phyloP scores from a whole-genome alignment of 1,140 invertebrate genomes.

The Drosophila malerkotliana region DNA sequence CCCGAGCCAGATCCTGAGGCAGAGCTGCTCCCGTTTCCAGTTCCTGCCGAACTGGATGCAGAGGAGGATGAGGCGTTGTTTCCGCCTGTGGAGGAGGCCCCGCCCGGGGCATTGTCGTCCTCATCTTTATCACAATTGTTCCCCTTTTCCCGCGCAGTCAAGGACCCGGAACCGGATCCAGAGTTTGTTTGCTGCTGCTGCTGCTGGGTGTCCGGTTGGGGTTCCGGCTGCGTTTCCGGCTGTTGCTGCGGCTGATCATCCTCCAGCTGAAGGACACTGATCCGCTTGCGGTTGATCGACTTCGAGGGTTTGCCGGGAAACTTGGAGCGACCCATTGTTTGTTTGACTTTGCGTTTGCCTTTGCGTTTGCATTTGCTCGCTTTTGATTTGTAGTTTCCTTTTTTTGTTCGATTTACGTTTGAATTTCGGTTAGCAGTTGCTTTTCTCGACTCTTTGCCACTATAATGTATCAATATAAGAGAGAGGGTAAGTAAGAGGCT shows the following conservation, averaged over 20 bases:
- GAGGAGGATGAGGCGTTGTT: conserved; percentile 15
- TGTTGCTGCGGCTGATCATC: conserved; percentile 70
- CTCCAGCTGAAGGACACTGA: conserved; percentile 89
- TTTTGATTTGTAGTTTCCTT: conserved; percentile 22
- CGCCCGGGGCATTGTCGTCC: conserved; percentile 71
- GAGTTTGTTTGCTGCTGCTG: conserved; percentile 40
- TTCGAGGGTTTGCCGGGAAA: conserved; percentile 93
- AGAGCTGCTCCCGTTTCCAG: conserved; percentile 25
- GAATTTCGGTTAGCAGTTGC: conserved; percentile 21
- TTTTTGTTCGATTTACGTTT: conserved; percentile 24
- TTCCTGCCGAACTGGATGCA: conserved; percentile 7
- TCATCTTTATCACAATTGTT: conserved; percentile 81
- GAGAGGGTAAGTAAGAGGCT: conserved; percentile 51
- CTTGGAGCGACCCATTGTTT: conserved; percentile 86
- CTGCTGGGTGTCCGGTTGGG: conserved; percentile 46
- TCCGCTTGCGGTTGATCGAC: conserved; percentile 91
- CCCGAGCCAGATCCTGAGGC: conserved; percentile 36
- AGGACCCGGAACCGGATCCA: conserved; percentile 50
- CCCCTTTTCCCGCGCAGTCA: conserved; percentile 59
- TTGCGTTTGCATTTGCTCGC: conserved; percentile 61
- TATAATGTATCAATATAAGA: conserved; percentile 18
- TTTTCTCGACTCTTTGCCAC: conserved; percentile 33
- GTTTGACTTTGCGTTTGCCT: conserved; percentile 32
- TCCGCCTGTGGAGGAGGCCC: conserved; percentile 38
- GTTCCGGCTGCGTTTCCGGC: conserved; percentile 25